These are phyloP conservation scores for Morelia viridis DNA, from an alignment of 2,797 vertebrate species.

Conservation along the genomic window DNA sequence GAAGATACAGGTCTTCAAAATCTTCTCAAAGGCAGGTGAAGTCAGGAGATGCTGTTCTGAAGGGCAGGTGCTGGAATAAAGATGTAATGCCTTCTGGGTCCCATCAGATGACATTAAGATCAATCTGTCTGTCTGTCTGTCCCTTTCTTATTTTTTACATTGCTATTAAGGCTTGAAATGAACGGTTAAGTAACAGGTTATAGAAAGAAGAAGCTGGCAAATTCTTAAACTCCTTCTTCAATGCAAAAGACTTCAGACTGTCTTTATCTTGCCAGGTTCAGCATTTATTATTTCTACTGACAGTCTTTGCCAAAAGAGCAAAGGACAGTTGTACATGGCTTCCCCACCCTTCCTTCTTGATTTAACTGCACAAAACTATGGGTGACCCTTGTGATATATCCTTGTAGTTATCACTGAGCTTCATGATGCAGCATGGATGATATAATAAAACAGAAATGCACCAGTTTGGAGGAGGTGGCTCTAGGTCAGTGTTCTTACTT, in stretches of 20 bases:
- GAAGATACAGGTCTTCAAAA: neutral
- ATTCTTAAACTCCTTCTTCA: neutral
- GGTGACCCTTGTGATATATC: neutral
- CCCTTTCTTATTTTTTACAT: neutral
- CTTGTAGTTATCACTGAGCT: neutral
- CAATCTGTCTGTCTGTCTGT: neutral
- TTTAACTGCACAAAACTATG: neutral
- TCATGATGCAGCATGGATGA: neutral
- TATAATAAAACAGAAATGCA: neutral
- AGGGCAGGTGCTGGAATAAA: neutral
- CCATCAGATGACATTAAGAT: neutral
- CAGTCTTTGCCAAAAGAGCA: neutral
- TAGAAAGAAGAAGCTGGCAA: neutral
- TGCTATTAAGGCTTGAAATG: neutral
- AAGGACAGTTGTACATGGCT: neutral
- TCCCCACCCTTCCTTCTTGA: no score
- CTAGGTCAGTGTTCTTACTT: neutral
- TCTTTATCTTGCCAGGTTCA: neutral
- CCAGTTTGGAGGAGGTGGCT: neutral
- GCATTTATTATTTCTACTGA: neutral
- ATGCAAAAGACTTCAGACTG: neutral
- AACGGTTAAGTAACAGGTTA: neutral
- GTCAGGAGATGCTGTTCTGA: neutral
- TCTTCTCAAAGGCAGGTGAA: neutral
- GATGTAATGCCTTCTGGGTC: neutral